phyloP scores from a whole-genome alignment of 2,113 vertebrate species.

The Paramormyrops kingsleyae region DNA sequence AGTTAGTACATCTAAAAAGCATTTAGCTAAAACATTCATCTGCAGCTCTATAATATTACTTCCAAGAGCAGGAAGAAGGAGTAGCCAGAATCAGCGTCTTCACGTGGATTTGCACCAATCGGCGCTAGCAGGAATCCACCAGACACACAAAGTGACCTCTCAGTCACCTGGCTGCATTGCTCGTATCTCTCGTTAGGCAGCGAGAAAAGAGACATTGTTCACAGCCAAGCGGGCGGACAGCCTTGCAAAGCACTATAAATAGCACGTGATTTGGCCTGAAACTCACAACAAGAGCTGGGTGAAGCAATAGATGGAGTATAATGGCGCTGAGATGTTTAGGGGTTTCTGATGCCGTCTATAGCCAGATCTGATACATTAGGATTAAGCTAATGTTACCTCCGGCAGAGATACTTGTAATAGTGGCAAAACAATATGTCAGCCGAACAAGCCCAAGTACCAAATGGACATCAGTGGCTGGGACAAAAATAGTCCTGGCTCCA shows the following conservation, averaged over 20 bases:
- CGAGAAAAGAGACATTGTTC: slow-evolving; percentile 38
- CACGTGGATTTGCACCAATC: slow-evolving; percentile 9
- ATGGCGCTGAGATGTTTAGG: not conserved
- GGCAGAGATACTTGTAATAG: not conserved
- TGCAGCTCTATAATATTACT: not conserved
- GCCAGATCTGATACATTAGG: not conserved
- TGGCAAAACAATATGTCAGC: not conserved
- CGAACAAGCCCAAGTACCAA: not conserved
- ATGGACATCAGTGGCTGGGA: not conserved
- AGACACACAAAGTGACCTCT: slow-evolving; percentile 29
- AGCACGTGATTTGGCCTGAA: slow-evolving; percentile 27
- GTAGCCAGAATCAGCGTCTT: not conserved
- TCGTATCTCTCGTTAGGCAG: slow-evolving; percentile 29
- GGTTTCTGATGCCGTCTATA: not conserved
- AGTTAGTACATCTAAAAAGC: not conserved
- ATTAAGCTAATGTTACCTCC: not conserved
- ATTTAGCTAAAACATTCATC: not conserved
- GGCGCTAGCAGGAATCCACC: not conserved
- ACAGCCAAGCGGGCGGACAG: slow-evolving; percentile 25
- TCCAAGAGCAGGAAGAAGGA: not conserved
- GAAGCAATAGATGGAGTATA: not conserved
- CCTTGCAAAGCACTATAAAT: slow-evolving; percentile 18
- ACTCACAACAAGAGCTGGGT: slow-evolving; percentile 10
- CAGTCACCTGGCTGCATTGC: slow-evolving; percentile 25
- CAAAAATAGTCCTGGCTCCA: not conserved